phyloP scores from a whole-genome alignment of 2,113 vertebrate species.

The Taurulus bubalis region DNA sequence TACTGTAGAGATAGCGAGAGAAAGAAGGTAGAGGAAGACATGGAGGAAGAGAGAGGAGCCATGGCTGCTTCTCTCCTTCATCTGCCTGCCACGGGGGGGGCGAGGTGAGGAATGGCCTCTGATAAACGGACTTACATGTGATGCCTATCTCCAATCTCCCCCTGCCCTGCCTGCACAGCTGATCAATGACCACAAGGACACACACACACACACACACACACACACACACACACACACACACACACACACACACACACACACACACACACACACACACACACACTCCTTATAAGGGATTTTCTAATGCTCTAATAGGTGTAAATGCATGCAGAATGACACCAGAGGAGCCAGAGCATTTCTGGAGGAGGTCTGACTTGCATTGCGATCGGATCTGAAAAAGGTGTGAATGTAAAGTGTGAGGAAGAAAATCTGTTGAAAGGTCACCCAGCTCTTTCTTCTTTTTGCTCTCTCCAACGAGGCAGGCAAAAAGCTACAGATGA shows the following conservation, averaged over 20 bases:
- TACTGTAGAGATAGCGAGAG: constrained; percentile 9
- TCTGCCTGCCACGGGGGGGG: constrained; percentile 44
- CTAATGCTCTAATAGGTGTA: not conserved
- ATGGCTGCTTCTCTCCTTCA: constrained; percentile 49
- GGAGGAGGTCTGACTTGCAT: not conserved
- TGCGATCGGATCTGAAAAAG: not conserved
- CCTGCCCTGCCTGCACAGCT: constrained; percentile 16
- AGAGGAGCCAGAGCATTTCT: not conserved
- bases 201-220: not conserved
- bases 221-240: too few relatives aligned
- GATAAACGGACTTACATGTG: constrained; percentile 67
- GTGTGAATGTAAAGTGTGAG: not conserved
- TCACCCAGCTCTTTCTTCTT: not conserved
- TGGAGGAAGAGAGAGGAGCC: constrained; percentile 9
- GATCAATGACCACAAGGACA: constrained; percentile 50
- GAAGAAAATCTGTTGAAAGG: not conserved
- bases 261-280: not conserved
- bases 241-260: too few relatives aligned
- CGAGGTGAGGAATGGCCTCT: constrained; percentile 57
- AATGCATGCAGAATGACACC: not conserved
- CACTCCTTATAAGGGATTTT: not conserved
- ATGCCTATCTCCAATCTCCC: constrained; percentile 48
- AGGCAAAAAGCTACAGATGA: not conserved
- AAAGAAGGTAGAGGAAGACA: constrained; percentile 2
- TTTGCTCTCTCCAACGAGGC: not conserved